phyloP scores from a whole-genome alignment of 1,140 invertebrate genomes.

The Mycetomoellerius zeteki region DNA sequence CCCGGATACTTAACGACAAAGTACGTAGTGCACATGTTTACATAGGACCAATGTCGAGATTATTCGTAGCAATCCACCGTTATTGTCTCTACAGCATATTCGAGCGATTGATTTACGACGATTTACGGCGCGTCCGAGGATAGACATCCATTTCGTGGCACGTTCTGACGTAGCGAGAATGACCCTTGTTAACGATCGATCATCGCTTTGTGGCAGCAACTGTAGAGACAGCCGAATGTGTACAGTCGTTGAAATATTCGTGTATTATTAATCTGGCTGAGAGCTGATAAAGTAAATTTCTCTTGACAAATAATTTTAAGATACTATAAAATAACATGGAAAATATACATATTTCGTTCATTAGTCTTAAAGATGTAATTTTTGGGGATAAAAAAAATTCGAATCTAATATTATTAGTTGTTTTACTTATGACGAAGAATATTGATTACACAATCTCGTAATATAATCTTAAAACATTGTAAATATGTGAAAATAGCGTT shows the following conservation, averaged over 20 bases:
- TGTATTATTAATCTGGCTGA: slow-evolving; percentile 16
- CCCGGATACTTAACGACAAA: not conserved
- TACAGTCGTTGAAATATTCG: slow-evolving; percentile 21
- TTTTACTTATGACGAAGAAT: not conserved
- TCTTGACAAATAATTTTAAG: not conserved
- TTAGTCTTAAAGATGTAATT: not conserved
- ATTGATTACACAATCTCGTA: not conserved
- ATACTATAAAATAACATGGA: not conserved
- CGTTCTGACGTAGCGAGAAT: slow-evolving; percentile 56
- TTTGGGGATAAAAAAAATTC: not conserved
- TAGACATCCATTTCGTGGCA: slow-evolving; percentile 50
- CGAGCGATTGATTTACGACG: slow-evolving; percentile 75
- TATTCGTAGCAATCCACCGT: slow-evolving; percentile 65
- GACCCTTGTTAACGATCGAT: slow-evolving; percentile 70
- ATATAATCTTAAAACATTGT: not conserved
- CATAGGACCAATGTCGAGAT: slow-evolving; percentile 48
- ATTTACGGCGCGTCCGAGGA: slow-evolving; percentile 53
- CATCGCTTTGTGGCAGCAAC: slow-evolving; percentile 66
- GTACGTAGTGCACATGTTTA: not conserved
- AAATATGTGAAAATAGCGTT: not conserved
- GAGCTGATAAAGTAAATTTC: not conserved
- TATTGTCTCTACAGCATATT: slow-evolving; percentile 69
- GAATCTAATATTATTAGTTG: not conserved
- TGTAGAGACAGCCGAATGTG: not conserved
- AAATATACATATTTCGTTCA: not conserved